Conservation (phyloP, 1,140 invertebrate genomes). For the Tyrophagus putrescentiae region DNA sequence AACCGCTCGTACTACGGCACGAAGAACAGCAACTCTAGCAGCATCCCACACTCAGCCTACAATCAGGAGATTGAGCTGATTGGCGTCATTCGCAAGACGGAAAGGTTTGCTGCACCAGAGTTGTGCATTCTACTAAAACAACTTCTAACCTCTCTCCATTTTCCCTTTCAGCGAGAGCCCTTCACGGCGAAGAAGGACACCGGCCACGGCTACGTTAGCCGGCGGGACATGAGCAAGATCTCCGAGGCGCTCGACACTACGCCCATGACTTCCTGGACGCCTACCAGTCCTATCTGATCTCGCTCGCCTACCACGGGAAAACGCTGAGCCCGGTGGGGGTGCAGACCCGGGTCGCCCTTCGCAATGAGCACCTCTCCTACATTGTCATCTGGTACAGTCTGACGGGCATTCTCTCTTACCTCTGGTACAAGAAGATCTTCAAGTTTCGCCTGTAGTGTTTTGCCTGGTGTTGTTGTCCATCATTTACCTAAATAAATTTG, state of each 20-base stretch:
- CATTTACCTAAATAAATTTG: background rate
- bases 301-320: slow-evolving; percentile 14
- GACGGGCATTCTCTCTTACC: background rate
- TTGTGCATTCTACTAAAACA: too few relatives aligned
- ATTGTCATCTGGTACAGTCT: slow-evolving; percentile 60
- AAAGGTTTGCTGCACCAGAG: slow-evolving; percentile 35
- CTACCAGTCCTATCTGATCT: slow-evolving; percentile 26
- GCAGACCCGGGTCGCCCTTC: slow-evolving; percentile 66
- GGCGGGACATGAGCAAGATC: slow-evolving; percentile 65
- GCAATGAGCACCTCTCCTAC: slow-evolving; percentile 86
- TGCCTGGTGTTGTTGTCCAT: too few relatives aligned
- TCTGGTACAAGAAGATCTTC: slow-evolving; percentile 21
- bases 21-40: too few relatives aligned
- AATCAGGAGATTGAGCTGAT: slow-evolving; percentile 54
- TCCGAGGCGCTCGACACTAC: slow-evolving; percentile 46
- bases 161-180: slow-evolving; percentile 42
- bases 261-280: slow-evolving; percentile 73
- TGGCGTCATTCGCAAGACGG: slow-evolving; percentile 57
- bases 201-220: slow-evolving; percentile 33
- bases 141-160: slow-evolving; percentile 21
- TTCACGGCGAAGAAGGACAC: slow-evolving; percentile 54
- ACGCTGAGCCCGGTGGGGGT: slow-evolving; percentile 60
- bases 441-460: background rate
- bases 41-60: too few relatives aligned
- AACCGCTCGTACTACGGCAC: slow-evolving; percentile 24